Conservation (phyloP, 1,140 invertebrate species). For the Oedothorax gibbosus region DNA sequence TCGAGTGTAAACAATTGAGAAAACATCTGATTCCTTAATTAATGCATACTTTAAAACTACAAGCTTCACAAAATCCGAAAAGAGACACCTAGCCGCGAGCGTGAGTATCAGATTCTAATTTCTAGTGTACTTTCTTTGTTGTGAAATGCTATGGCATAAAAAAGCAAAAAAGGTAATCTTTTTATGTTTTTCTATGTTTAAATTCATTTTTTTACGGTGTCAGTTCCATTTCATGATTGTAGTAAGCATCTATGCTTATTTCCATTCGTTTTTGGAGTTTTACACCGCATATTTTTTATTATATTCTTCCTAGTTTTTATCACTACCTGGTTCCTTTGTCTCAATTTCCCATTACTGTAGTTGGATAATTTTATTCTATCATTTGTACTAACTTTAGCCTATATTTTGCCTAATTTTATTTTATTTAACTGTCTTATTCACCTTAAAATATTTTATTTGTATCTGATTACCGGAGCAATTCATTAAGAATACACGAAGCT, state of each 20-base stretch:
- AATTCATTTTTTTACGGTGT: not conserved
- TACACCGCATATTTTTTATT: not conserved
- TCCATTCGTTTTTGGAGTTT: not conserved
- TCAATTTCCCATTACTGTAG: conserved; percentile 8
- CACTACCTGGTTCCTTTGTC: conserved; percentile 51
- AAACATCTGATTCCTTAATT: conserved; percentile 3
- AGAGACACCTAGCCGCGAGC: not conserved
- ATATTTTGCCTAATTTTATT: not conserved
- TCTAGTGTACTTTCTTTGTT: conserved; percentile 37
- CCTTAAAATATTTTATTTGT: not conserved
- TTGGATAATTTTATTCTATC: not conserved
- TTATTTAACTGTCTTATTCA: not conserved
- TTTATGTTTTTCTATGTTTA: not conserved
- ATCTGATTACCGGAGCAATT: not conserved
- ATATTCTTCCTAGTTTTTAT: not conserved
- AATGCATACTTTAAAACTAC: not conserved
- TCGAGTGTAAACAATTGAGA: conserved; percentile 50
- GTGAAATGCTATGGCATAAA: conserved; percentile 30
- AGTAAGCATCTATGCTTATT: not conserved
- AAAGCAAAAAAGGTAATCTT: conserved; percentile 7
- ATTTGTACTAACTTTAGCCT: not conserved
- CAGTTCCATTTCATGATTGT: not conserved
- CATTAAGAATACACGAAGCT: not conserved
- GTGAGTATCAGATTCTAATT: conserved; percentile 28
- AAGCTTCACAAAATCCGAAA: not conserved